phyloP scores from a whole-genome alignment of 2,113 vertebrate species.

The Seriola aureovittata region DNA sequence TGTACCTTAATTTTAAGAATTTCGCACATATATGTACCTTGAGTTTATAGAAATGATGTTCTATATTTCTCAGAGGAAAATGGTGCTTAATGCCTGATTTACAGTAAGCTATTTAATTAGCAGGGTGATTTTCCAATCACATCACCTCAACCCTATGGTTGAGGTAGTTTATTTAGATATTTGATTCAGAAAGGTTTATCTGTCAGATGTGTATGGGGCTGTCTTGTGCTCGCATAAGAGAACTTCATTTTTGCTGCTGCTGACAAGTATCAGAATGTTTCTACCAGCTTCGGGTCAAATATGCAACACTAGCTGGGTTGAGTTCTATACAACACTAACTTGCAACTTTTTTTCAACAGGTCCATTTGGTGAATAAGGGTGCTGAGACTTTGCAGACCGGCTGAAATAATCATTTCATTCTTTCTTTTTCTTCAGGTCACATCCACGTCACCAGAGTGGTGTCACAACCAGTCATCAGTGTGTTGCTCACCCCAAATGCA shows the following conservation, averaged over 20 bases:
- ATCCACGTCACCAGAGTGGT: not conserved
- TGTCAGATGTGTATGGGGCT: constrained; percentile 5
- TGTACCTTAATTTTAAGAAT: constrained; percentile 83
- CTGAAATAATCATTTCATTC: constrained; percentile 32
- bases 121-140: not conserved
- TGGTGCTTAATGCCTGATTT: not conserved
- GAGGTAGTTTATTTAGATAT: not conserved
- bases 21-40: not conserved
- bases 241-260: constrained; percentile 1
- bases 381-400: not conserved
- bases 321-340: constrained; percentile 32
- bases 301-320: not conserved
- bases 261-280: not conserved
- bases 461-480: not conserved
- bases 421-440: constrained; percentile 58
- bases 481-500: not conserved
- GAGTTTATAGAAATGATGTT: constrained; percentile 25
- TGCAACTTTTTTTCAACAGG: constrained; percentile 43
- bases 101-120: not conserved
- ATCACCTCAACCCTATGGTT: constrained; percentile 12
- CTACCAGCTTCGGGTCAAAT: not conserved
- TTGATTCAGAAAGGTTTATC: not conserved
- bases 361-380: not conserved
- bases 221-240: constrained; percentile 25
- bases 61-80: constrained; percentile 10